phyloP scores from a whole-genome alignment of 2,113 vertebrate genomes.

The Corythaixoides concolor region DNA sequence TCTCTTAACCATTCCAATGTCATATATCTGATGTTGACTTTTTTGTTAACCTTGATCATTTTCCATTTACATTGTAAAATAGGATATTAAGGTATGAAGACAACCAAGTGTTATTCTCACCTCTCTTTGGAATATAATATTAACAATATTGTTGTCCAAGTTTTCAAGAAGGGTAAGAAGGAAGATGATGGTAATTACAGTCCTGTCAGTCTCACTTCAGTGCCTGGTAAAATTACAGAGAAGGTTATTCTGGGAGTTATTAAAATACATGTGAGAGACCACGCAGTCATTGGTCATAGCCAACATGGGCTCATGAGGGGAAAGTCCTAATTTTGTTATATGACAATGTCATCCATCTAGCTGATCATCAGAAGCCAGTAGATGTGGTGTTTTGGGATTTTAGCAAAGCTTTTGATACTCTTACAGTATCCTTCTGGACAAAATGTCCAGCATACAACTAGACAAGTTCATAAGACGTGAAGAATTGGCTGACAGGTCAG shows the following conservation, averaged over 20 bases:
- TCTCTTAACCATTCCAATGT: no score
- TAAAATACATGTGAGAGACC: neutral
- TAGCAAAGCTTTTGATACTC: neutral
- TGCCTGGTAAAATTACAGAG: neutral
- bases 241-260: neutral
- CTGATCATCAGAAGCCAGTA: neutral
- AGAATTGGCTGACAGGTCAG: rapidly evolving
- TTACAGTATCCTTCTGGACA: neutral
- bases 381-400: neutral
- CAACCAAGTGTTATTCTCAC: neutral
- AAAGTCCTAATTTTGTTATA: neutral
- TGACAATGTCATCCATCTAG: neutral
- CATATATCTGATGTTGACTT: no score
- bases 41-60: no score
- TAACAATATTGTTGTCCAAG: neutral
- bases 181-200: neutral
- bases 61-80: neutral
- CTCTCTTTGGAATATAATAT: neutral
- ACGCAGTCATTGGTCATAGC: rapidly evolving
- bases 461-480: neutral
- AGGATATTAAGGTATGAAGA: neutral
- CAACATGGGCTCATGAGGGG: neutral
- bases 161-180: neutral
- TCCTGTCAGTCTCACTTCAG: neutral
- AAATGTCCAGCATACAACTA: neutral